A percentile compares a stretch with the other conserved stretches of the same genome.
phyloP scores from a whole-genome alignment of 2,888 invertebrate genomes.

The Yponomeuta sedellus region DNA sequence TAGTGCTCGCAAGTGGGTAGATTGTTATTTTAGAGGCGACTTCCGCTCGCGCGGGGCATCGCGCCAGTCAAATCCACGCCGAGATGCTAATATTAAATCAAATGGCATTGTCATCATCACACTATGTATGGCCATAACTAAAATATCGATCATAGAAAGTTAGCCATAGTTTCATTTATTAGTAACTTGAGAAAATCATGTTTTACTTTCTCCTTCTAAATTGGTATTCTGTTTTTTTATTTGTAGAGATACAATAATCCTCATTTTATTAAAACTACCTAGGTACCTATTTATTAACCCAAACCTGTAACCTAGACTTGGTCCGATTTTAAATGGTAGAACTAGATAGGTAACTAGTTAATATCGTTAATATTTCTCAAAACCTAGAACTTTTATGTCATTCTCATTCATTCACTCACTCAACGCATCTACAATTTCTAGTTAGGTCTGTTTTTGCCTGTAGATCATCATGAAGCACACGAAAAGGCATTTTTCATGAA shows the following conservation, averaged over 20 bases:
- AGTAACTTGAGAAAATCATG: not conserved
- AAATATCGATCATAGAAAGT: not conserved
- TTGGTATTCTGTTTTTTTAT: not conserved
- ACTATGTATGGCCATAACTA: not conserved
- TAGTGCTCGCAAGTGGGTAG: slow-evolving; percentile 28
- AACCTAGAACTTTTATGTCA: too few species aligned
- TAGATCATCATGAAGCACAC: not conserved
- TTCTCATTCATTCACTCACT: too few species aligned
- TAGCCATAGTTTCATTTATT: not conserved
- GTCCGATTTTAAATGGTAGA: too few species aligned
- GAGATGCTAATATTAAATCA: not conserved
- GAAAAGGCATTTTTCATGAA: not conserved
- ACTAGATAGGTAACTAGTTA: too few species aligned
- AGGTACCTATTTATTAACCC: too few species aligned
- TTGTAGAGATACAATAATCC: too few species aligned
- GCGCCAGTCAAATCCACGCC: slow-evolving; percentile 27
- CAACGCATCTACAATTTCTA: too few species aligned
- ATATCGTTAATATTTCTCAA: too few species aligned
- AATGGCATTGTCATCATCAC: not conserved
- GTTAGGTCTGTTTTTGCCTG: too few species aligned
- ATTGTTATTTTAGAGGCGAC: slow-evolving; percentile 36
- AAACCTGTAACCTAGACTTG: too few species aligned
- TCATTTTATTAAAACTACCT: too few species aligned
- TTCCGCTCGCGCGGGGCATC: slow-evolving; percentile 28
- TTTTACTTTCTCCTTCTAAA: not conserved